Conservation (phyloP, 2,888 invertebrate genomes). For the Stratiomys singularior region DNA sequence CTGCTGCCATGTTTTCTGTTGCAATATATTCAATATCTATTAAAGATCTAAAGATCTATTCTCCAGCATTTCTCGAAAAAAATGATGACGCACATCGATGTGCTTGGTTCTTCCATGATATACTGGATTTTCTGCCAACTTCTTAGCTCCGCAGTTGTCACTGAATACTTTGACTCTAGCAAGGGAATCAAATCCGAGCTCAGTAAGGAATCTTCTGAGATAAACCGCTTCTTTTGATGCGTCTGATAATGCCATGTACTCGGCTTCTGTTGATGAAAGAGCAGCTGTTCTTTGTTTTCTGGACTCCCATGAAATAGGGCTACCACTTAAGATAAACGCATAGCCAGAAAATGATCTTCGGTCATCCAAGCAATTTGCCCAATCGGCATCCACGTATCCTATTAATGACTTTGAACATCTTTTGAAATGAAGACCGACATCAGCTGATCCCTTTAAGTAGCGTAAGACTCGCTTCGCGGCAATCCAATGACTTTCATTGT, state of each 20-base stretch:
- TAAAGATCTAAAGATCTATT: neutral
- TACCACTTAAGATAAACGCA: neutral
- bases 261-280: neutral
- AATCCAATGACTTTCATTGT: too few relatives aligned
- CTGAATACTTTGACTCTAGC: neutral
- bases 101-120: slow-evolving; percentile 22
- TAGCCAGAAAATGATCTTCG: slow-evolving; percentile 38
- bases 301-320: neutral
- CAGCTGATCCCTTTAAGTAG: too few relatives aligned
- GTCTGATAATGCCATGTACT: neutral
- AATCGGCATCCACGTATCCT: slow-evolving; percentile 36
- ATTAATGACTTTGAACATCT: accelerated
- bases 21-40: neutral
- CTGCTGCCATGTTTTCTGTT: slow-evolving; percentile 15
- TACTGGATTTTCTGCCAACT: slow-evolving; percentile 47
- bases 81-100: slow-evolving; percentile 11
- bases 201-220: neutral
- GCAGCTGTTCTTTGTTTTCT: neutral
- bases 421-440: too few relatives aligned
- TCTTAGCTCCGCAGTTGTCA: neutral
- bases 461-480: too few relatives aligned
- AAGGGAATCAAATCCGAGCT: neutral
- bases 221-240: slow-evolving; percentile 9
- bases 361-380: slow-evolving; percentile 42
- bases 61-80: neutral